A percentile compares a stretch with the other conserved stretches of the same genome.
Conservation (phyloP, 2,888 invertebrate genomes). For the Pediacus dermestoides region DNA sequence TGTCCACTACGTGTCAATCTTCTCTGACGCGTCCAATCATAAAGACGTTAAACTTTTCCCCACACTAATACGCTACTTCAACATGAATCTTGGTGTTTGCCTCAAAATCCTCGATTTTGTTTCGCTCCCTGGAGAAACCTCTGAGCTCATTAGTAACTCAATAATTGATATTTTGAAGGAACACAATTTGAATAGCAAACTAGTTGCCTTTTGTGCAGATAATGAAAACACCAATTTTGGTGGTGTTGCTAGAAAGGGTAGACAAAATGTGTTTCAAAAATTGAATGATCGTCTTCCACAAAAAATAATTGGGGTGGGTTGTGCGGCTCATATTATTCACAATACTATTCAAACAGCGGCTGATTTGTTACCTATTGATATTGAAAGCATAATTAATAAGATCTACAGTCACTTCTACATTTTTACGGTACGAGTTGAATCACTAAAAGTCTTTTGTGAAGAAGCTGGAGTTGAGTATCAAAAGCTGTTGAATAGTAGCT, state of each 20-base stretch:
- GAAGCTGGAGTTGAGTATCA: constrained; percentile 30
- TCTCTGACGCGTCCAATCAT: constrained; percentile 33
- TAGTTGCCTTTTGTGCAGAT: constrained; percentile 19
- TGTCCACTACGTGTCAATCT: constrained; percentile 25
- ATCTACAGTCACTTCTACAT: constrained; percentile 40
- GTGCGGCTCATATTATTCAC: no score
- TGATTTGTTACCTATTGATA: constrained; percentile 37
- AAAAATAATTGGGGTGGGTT: constrained; percentile 30
- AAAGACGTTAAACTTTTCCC: constrained; percentile 29
- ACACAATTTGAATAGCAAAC: constrained; percentile 17
- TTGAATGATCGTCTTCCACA: constrained; percentile 19
- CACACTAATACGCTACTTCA: constrained; percentile 31
- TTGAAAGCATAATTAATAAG: constrained; percentile 37
- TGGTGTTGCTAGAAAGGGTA: constrained; percentile 12
- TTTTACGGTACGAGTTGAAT: constrained; percentile 37
- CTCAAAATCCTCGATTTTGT: constrained; percentile 18
- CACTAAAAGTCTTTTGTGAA: constrained; percentile 39
- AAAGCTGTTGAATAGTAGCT: no score
- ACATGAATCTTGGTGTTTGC: constrained; percentile 25
- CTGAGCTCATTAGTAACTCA: no score
- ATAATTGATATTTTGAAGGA: constrained; percentile 5
- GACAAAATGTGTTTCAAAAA: constrained; percentile 22
- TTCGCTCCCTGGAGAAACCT: constrained; percentile 11
- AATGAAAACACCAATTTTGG: constrained; percentile 23
- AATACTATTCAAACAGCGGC: constrained; percentile 35